A percentile compares a stretch with the other conserved stretches of the same genome.
phyloP scores from a whole-genome alignment of 37 sponge, comb jelly and placozoan species.

The Beroe forskalii region DNA sequence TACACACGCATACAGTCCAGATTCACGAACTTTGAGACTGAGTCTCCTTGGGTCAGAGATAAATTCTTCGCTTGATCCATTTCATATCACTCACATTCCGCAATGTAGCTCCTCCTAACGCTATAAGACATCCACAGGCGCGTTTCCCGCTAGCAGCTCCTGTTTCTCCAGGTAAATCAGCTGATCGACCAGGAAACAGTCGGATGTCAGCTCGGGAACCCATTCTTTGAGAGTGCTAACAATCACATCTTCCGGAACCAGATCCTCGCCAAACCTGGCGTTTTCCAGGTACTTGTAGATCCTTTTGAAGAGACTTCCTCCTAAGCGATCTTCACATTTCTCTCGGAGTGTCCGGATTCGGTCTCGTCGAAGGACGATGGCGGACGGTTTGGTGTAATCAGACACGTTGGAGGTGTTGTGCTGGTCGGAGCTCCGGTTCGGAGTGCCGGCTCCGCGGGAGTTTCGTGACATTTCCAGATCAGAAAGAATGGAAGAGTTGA shows the following conservation, averaged over 20 bases:
- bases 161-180: conserved; percentile 63
- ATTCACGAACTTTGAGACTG: too few relatives aligned
- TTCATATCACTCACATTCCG: too few relatives aligned
- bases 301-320: neutral
- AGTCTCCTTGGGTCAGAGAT: too few relatives aligned
- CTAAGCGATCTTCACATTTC: conserved; percentile 12
- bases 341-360: conserved; percentile 18
- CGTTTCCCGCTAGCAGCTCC: conserved; percentile 33
- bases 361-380: conserved; percentile 43
- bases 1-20: too few relatives aligned
- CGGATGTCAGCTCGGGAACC: conserved; percentile 46
- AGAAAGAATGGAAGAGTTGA: neutral
- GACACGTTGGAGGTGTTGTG: conserved; percentile 14
- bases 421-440: neutral
- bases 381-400: conserved; percentile 59
- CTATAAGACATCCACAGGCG: conserved; percentile 34
- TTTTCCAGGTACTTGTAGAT: conserved; percentile 50
- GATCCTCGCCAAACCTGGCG: conserved; percentile 46
- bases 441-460: neutral
- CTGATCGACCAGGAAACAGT: conserved; percentile 57
- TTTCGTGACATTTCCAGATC: neutral
- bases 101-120: too few relatives aligned
- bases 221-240: conserved; percentile 19
- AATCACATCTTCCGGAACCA: conserved; percentile 26
- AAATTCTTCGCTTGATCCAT: too few relatives aligned